Evolutionary conservation across 2,888 invertebrate genomes (phyloP), one percentile per base, ranked within the genome.

Genomic region (Meliscaeva auricollis): DNA sequence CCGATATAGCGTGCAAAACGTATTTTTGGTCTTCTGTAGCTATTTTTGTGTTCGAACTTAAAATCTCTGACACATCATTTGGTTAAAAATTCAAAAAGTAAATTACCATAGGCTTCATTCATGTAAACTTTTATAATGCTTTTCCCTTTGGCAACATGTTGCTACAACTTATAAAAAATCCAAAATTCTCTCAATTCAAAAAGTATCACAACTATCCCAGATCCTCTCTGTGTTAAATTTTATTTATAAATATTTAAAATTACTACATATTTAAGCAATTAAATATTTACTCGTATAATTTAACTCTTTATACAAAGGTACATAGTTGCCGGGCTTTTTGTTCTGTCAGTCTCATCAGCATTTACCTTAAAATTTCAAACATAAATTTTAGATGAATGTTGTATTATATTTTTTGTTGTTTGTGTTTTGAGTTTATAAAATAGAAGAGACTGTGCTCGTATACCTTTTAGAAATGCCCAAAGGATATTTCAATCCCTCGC

Each of bases 211-310:
- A n/a, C n/a, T 26, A 26, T 26, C 26, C 26, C 4, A n/a, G n/a
- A 3, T 26, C 4, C 26, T 26, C 26, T 26, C 26, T 26, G 4
- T 26, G 26, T 48, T 20, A 48, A 46, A 46, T 9, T 46, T 9
- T 46, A 9, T 46, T 9, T n/a, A 48, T 52, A 26, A 52, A 30
- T 52, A 48, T 52, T 52, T 30, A 52, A 52, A 52, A 30, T 26
- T 35, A 35, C 17, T 41, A 26, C 13, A 22, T 22, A 30, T 32
- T 32, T 15, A 22, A 62, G n/a, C 6, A 11, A 62, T 62, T 44
- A 62, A 62, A 62, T 62, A 62, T 62, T 62, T 62, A 62, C 44
- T 62, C 26, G 9, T 26, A 52, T 52, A 52, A 22, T n/a, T 64
- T 6, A 9, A 62, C 15, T 26, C 41, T 54, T 54, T 15, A n/a